phyloP scores from a whole-genome alignment of 2,797 vertebrate species.

The Pangasius djambal region DNA sequence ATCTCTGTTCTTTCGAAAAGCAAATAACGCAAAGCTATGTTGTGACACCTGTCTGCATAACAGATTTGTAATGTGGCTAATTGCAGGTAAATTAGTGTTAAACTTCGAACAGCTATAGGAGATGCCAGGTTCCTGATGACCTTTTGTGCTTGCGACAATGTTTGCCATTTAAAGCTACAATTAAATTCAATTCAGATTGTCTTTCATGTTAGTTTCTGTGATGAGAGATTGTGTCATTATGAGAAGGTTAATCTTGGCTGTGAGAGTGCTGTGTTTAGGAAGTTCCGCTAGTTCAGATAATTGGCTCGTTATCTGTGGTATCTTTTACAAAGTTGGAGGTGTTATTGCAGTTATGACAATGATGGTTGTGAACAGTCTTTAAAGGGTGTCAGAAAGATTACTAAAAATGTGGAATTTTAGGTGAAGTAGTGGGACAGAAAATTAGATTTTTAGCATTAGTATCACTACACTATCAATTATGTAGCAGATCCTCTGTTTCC shows the following conservation, averaged over 20 bases:
- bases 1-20: background rate
- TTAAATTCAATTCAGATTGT: background rate
- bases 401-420: background rate
- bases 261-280: background rate
- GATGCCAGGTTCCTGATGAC: background rate
- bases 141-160: background rate
- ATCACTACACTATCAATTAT: background rate
- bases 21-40: slow-evolving; percentile 3
- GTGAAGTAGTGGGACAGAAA: background rate
- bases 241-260: background rate
- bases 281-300: background rate
- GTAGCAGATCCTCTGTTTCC: background rate
- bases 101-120: background rate
- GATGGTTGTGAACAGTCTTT: background rate
- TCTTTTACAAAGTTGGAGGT: background rate
- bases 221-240: background rate
- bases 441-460: background rate
- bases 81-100: slow-evolving; percentile 2
- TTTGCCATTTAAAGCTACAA: background rate
- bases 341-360: slow-evolving; percentile 15
- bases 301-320: background rate
- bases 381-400: background rate
- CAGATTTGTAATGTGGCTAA: background rate
- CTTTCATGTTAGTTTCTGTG: background rate
- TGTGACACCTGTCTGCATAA: slow-evolving; percentile 3